Evolutionary conservation across 2,113 vertebrate genomes (phyloP), one percentile per base, ranked within the genome.

Genomic region (Phocoena sinus): DNA sequence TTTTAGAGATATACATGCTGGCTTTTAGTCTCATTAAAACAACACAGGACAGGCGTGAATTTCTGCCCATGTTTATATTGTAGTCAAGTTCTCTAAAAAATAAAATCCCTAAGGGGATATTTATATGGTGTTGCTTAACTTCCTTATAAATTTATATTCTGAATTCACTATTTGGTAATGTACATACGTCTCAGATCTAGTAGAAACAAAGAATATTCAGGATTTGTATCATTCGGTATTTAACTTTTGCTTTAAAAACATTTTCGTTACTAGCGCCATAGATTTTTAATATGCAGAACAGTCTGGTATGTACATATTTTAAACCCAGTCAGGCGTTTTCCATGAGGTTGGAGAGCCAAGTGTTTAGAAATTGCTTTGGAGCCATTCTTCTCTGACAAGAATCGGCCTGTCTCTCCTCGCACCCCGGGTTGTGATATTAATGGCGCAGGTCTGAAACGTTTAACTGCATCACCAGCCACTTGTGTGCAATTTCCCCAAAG

Each of bases 401-500:
- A 62, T 10, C 5, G 21, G 65, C 80, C 68, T 60, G 44, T 60
- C 93, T 86, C 81, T 44, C 63, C 36, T 38, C 10, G 0, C 63
- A 9, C 38, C 41, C 97, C 97, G 94, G 96, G 95, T 92, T 96
- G 86, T 83, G 95, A 98, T 98, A 98, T 98, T 98, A 98, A 99
- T 98, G 98, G 97, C 95, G 90, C 97, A 85, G 98, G 96, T 95
- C 97, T 96, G 98, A 98, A 98, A 95, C 87, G n/a, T 98, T 98
- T 98, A 98, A 96, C 98, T 98, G 96, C 98, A 98, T 97, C 98
- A 96, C 98, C 98, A 98, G 98, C 97, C 98, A 97, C 98, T 99
- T 96, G 41, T 95, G 98, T 94, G 86, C 97, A 98, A 95, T 99
- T 98, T 99, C 97, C 97, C 97, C 97, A 95, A 98, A 98, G 98